phyloP scores from a whole-genome alignment of 2,888 invertebrate species.

The Megamerina dolium region DNA sequence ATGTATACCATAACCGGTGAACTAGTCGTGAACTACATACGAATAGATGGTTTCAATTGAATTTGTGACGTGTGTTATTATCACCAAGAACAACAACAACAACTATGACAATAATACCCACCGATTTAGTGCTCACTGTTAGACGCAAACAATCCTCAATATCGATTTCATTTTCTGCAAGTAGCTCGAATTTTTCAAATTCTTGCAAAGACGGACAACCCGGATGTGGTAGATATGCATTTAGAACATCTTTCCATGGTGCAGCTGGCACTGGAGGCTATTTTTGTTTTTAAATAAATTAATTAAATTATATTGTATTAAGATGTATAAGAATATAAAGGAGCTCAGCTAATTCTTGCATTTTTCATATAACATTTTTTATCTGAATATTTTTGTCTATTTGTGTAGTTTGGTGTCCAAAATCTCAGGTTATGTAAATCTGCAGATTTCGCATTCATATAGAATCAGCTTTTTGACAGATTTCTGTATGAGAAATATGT shows the following conservation, averaged over 20 bases:
- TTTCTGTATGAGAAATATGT: no score
- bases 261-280: constrained; percentile 33
- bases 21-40: constrained; percentile 28
- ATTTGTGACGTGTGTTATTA: no score
- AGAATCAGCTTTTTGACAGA: no score
- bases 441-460: no score
- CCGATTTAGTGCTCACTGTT: constrained; percentile 39
- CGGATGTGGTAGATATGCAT: constrained; percentile 30
- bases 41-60: background rate
- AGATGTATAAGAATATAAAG: no score
- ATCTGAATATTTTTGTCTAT: no score
- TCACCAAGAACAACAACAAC: background rate
- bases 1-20: constrained; percentile 50
- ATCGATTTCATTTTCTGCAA: constrained; percentile 31
- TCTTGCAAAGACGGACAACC: constrained; percentile 43
- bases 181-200: constrained; percentile 22
- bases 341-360: no score
- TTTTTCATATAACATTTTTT: no score
- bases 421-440: no score
- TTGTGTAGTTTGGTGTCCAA: no score
- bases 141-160: constrained; percentile 43
- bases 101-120: constrained; percentile 23
- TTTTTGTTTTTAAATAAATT: no score
- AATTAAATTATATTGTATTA: no score
- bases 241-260: constrained; percentile 36